Conservation (phyloP, 2,888 invertebrate genomes). For the Pseudococcus jackbeardsleyi region DNA sequence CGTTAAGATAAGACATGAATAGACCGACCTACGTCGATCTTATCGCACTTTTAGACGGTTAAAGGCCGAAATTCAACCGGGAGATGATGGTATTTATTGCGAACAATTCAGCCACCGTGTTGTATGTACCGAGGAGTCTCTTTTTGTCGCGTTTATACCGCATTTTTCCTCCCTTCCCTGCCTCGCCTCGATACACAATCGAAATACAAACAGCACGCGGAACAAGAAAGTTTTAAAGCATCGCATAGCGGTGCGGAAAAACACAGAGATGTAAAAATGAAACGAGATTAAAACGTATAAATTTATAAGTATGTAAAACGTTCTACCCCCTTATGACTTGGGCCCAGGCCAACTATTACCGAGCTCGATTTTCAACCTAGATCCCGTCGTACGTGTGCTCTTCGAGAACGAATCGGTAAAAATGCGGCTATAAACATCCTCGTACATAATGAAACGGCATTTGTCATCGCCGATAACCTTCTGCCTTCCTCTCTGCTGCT, state of each 20-base stretch:
- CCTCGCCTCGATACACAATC: background rate
- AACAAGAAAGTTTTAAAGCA: background rate
- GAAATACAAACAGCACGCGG: background rate
- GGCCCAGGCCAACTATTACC: conserved; percentile 25
- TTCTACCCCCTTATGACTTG: conserved; percentile 52
- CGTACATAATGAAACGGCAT: conserved; percentile 49
- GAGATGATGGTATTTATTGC: conserved; percentile 6
- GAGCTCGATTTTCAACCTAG: conserved; percentile 1
- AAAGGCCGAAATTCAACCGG: background rate
- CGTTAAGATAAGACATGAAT: conserved; percentile 37
- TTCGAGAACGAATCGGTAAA: conserved; percentile 13
- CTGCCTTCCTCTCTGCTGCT: background rate
- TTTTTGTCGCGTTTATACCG: background rate
- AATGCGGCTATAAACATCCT: conserved; percentile 46
- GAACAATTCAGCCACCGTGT: background rate
- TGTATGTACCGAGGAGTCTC: background rate
- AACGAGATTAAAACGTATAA: conserved; percentile 52
- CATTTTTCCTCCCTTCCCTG: background rate
- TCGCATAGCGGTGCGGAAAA: background rate
- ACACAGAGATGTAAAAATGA: conserved; percentile 25
- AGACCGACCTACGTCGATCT: background rate
- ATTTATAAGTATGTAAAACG: conserved; percentile 61
- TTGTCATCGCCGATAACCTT: conserved; percentile 52
- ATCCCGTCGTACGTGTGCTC: background rate
- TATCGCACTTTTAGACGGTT: background rate